phyloP scores from a whole-genome alignment of 1,140 invertebrate species.

The Microvelia longipes region DNA sequence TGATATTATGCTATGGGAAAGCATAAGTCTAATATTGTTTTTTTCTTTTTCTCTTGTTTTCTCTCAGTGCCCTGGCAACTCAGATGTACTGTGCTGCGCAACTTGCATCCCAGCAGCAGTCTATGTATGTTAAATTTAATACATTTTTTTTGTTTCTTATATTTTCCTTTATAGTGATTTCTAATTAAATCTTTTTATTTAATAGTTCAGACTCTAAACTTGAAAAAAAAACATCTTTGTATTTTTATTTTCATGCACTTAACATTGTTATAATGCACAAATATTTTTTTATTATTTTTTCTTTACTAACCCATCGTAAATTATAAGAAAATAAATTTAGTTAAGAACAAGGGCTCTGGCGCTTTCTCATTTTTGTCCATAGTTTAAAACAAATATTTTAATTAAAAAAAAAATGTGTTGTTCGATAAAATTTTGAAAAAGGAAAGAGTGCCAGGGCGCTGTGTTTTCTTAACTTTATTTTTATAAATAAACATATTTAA shows the following conservation, averaged over 20 bases:
- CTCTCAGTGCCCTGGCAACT: conserved; percentile 83
- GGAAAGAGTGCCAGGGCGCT: conserved; percentile 29
- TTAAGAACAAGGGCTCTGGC: conserved; percentile 11
- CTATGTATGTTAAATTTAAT: conserved; percentile 58
- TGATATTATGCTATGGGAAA: too few relatives aligned
- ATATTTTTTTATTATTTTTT: too few relatives aligned
- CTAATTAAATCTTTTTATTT: too few relatives aligned
- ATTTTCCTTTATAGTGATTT: too few relatives aligned
- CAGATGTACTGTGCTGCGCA: conserved; percentile 83
- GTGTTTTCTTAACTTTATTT: conserved; percentile 27
- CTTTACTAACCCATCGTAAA: too few relatives aligned
- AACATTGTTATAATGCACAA: too few relatives aligned
- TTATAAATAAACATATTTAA: too few relatives aligned
- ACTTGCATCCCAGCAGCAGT: conserved; percentile 72
- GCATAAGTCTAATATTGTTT: too few relatives aligned
- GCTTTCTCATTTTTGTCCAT: conserved; percentile 3
- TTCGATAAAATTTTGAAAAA: conserved; percentile 27
- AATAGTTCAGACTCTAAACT: too few relatives aligned
- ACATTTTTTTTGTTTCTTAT: conserved; percentile 16
- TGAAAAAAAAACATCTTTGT: too few relatives aligned
- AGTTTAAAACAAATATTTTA: conserved; percentile 24
- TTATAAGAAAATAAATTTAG: too few relatives aligned
- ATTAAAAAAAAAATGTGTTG: conserved; percentile 18
- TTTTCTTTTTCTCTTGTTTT: conserved; percentile 13
- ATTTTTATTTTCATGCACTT: too few relatives aligned